Percentiles rank a stretch among this genome's conserved stretches.
Conservation (phyloP, 2,113 vertebrate species). For the Marmota monax region DNA sequence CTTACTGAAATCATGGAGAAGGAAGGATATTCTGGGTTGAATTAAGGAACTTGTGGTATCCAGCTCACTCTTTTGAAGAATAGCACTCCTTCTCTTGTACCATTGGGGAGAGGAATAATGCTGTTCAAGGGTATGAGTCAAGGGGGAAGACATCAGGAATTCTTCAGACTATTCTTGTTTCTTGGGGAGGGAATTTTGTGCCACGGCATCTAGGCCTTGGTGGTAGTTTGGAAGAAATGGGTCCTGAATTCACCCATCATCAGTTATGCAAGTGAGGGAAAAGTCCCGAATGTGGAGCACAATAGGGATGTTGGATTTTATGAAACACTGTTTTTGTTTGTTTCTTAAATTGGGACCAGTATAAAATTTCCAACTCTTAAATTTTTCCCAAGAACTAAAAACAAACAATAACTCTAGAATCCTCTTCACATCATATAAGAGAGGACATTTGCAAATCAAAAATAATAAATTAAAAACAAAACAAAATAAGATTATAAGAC, state of each 20-base stretch:
- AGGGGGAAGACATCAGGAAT: background rate
- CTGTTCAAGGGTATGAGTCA: background rate
- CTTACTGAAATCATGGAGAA: constrained; percentile 47
- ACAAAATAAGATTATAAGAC: background rate
- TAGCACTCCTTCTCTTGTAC: background rate
- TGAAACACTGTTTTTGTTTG: background rate
- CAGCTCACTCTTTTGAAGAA: background rate
- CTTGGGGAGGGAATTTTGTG: background rate
- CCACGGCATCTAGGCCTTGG: background rate
- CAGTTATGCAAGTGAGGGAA: background rate
- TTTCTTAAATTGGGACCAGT: background rate
- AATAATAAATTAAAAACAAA: constrained; percentile 47
- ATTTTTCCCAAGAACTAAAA: constrained; percentile 53
- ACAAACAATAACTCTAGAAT: background rate
- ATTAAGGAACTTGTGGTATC: constrained; percentile 3
- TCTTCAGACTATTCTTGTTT: background rate
- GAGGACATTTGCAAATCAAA: constrained; percentile 24
- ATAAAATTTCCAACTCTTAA: constrained; percentile 5
- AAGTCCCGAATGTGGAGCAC: background rate
- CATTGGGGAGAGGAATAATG: background rate
- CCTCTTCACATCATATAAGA: background rate
- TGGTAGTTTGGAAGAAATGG: constrained; percentile 25
- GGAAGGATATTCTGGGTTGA: background rate
- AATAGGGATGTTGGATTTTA: background rate
- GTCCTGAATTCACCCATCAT: background rate